phyloP scores from a whole-genome alignment of 2,888 invertebrate genomes.

The Labia minor region DNA sequence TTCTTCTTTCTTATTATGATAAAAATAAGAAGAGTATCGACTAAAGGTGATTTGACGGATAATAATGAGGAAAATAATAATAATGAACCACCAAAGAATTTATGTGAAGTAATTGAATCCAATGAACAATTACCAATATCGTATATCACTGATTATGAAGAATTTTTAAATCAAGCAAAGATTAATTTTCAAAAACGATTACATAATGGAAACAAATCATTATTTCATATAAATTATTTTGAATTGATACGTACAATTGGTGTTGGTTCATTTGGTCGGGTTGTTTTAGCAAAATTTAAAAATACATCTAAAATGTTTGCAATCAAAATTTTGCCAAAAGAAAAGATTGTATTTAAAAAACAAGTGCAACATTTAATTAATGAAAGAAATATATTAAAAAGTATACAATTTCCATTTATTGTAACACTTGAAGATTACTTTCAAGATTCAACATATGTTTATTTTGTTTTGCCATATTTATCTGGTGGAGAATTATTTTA shows the following conservation, averaged over 20 bases:
- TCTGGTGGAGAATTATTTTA: conserved; percentile 15
- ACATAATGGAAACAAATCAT: neutral
- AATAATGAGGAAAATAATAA: no score
- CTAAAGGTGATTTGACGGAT: no score
- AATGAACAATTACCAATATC: neutral
- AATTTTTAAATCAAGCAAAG: neutral
- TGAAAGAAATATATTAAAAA: conserved; percentile 14
- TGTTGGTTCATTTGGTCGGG: conserved; percentile 49
- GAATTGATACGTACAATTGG: conserved; percentile 48
- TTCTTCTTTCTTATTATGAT: no score
- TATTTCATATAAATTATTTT: conserved; percentile 43
- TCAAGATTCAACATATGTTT: conserved; percentile 9
- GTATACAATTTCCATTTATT: conserved; percentile 16
- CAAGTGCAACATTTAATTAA: conserved; percentile 51
- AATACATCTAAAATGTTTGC: conserved; percentile 42
- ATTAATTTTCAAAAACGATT: neutral
- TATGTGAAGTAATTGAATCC: no score
- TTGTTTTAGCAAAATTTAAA: conserved; percentile 48
- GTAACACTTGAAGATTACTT: conserved; percentile 13
- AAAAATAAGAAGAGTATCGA: no score
- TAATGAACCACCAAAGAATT: no score
- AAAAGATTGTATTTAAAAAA: conserved; percentile 51
- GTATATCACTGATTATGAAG: neutral
- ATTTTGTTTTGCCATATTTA: conserved; percentile 15
- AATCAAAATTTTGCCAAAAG: conserved; percentile 52